phyloP scores from a whole-genome alignment of 1,140 invertebrate genomes.

The Luehdorfia chinensis region DNA sequence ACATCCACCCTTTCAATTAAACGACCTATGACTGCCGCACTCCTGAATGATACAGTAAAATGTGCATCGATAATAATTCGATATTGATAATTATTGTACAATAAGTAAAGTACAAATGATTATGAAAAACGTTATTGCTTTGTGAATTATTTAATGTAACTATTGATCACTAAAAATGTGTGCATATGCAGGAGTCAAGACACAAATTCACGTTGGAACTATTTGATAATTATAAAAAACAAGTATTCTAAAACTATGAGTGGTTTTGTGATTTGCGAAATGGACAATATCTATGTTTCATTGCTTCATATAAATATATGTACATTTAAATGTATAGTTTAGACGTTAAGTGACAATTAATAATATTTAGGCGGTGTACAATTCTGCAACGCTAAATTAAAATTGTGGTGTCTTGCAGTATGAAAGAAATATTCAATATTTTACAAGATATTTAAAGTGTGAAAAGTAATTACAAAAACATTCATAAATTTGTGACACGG shows the following conservation, averaged over 20 bases:
- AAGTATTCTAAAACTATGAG: conserved; percentile 13
- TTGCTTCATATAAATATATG: conserved; percentile 2
- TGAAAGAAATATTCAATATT: too few species aligned
- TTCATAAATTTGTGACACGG: too few species aligned
- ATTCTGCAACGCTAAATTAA: too few species aligned
- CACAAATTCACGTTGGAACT: conserved; percentile 7
- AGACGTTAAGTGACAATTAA: too few species aligned
- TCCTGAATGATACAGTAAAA: conserved; percentile 18
- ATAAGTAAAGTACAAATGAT: conserved; percentile 39
- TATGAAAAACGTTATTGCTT: conserved; percentile 46
- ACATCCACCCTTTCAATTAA: conserved; percentile 49
- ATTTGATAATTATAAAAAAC: conserved; percentile 5
- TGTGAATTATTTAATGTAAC: conserved; percentile 28
- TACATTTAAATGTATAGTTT: conserved; percentile 10
- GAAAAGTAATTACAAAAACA: too few species aligned
- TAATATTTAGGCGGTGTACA: conserved; percentile 5
- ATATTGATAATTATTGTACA: conserved; percentile 40
- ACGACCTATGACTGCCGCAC: conserved; percentile 45
- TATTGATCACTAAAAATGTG: conserved; percentile 19
- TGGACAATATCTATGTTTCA: not conserved
- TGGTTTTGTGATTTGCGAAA: conserved; percentile 14
- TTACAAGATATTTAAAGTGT: too few species aligned
- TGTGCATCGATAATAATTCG: conserved; percentile 21
- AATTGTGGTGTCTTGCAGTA: too few species aligned
- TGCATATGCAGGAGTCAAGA: conserved; percentile 26